Evolutionary conservation across 2,113 vertebrate species (phyloP), one percentile per base, ranked within the genome.

Genomic region (Chamaea fasciata): DNA sequence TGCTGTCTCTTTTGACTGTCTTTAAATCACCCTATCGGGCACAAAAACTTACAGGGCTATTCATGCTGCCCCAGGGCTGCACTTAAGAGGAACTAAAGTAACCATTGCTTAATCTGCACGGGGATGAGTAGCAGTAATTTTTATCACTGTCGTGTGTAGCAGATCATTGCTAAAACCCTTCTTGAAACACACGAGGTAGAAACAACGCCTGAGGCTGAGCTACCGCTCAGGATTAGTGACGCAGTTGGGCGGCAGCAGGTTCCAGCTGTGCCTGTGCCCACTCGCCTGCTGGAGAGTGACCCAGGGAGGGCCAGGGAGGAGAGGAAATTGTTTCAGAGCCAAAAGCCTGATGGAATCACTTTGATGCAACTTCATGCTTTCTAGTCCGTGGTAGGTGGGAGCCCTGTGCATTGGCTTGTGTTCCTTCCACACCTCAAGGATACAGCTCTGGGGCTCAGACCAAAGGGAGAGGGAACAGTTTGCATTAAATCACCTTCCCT

Each of bases 341-440:
- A 10, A 60, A 50, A 71, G 27, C 33, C 16, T 20, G 35, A 42
- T 8, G n/a, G 55, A 44, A 59, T 52, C 15, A 13, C 18, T 33
- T 21, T 6, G 24, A 60, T 39, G 23, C 77, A 67, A 3, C 33
- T 35, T 35, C 3, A 3, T 15, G 49, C 35, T 83, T 67, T 35
- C 83, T 12, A 21, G 47, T 26, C 52, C 4, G 2, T 7, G 12
- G 41, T 8, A 28, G 42, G 5, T 26, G 24, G 31, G 63, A 83
- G 39, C 60, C 39, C 46, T 65, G 53, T 13, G 52, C 6, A 5
- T 0, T 0, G 4, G 31, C 3, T 65, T 44, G 0, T 3, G 39
- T 39, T 50, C 30, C 4, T 13, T 17, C n/a, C 42, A 23, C 13
- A 22, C 33, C 14, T 64, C 21, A 35, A 13, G 63, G 64, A 21